Base-by-base conservation (phyloP, 2,888 invertebrate species). In the Amiota minor region DNA sequence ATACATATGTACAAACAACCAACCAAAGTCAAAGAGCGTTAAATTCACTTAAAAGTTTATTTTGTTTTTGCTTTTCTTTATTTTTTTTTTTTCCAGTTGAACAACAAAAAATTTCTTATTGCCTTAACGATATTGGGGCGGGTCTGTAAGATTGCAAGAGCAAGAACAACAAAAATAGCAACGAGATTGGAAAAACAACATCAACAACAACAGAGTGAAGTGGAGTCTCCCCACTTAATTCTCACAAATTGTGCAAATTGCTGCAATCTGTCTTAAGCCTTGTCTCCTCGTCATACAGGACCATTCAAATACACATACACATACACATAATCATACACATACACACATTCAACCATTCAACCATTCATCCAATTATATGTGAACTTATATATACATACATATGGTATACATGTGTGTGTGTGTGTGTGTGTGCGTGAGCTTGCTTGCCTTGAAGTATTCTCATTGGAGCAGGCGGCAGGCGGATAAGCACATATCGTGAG, bases 11-110 rank as follows among this genome's bases (percentile, higher is more conserved):
- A 65, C 73, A 77, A 76, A 69, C 78, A 82, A 74, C 83, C 83
- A 83, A 83, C 83, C 83, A 83, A 83, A 82, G 80, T 81, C 76
- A 75, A 78, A 77, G 73, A 65, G 71, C 72, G 62, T 72, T 74
- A 75, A 46, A 68, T 71, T 46, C 71, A 18, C 69, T 16, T 55
- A 59, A 65, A 69, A 73, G 75, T 70, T 72, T 73, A 69, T 77
- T 76, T 73, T 16, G 2, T 35, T 35, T n/a, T n/a, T n/a, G n/a
- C 35, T 35, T 35, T 35, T 35, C 35, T 35, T 35, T 35, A 3
- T 35, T 35, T 1, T 35, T 35, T 23, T 23, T 23, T 35, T 35
- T 35, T 35, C 35, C 35, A 35, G 35, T 35, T 35, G 35, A 35
- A 35, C 35, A 35, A 35, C 35, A 35, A 35, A 35, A 35, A 35